Evolutionary conservation across 2,888 invertebrate genomes (phyloP).

Genomic region (Hesperia comma): DNA sequence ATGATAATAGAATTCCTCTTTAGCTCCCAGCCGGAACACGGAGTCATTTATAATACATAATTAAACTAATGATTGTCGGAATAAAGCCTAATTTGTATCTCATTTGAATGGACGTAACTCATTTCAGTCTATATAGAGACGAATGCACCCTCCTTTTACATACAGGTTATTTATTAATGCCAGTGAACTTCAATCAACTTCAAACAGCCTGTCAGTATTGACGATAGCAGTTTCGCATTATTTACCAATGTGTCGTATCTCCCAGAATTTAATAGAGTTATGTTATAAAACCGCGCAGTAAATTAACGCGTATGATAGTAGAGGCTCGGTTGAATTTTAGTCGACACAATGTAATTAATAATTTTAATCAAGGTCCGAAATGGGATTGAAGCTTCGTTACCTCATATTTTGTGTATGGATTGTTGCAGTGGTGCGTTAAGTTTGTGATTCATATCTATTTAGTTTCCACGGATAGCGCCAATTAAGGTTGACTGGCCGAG

Average conservation of each 20-base stretch:
- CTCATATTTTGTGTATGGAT: slow-evolving; percentile 48
- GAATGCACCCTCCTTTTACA: no score
- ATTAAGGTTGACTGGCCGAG: no score
- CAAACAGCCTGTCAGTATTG: slow-evolving; percentile 11
- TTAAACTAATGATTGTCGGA: no score
- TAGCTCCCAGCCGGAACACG: no score
- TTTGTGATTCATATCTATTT: neutral
- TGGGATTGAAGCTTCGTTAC: slow-evolving; percentile 26
- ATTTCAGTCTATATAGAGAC: no score
- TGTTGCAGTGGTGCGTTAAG: slow-evolving; percentile 55
- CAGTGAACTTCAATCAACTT: slow-evolving; percentile 1
- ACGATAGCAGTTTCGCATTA: slow-evolving; percentile 14
- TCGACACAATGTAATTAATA: slow-evolving; percentile 35
- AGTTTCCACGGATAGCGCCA: no score
- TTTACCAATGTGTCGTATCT: neutral
- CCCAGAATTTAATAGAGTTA: slow-evolving; percentile 20
- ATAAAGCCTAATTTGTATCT: no score
- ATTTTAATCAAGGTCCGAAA: slow-evolving; percentile 33
- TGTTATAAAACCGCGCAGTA: slow-evolving; percentile 28
- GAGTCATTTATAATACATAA: no score
- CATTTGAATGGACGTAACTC: no score
- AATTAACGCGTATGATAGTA: slow-evolving; percentile 14
- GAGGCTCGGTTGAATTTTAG: slow-evolving; percentile 22
- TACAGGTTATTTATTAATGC: no score
- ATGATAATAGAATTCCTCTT: no score